These are phyloP conservation scores for Clarias batrachus DNA, from an alignment of 2,113 vertebrate genomes.

Conservation along the genomic window DNA sequence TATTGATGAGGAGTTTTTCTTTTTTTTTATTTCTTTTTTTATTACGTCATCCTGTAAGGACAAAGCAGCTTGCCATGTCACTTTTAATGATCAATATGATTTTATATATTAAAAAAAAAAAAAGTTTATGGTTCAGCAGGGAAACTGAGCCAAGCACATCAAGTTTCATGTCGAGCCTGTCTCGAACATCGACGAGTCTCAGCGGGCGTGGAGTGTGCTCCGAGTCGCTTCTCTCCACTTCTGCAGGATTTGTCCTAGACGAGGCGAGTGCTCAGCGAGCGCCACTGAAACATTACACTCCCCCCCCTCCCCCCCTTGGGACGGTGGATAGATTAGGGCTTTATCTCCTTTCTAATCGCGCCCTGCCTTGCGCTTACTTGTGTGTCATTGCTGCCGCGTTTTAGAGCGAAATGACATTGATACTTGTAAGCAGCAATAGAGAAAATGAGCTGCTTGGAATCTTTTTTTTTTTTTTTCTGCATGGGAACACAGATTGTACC, in stretches of 20 bases:
- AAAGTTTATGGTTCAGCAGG: not conserved
- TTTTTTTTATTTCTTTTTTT: not conserved
- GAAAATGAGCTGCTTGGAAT: conserved; percentile 26
- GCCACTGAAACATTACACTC: conserved; percentile 52
- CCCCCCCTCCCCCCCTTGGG: conserved; percentile 24
- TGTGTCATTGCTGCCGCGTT: conserved; percentile 42
- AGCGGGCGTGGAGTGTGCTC: conserved; percentile 48
- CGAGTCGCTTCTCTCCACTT: conserved; percentile 53
- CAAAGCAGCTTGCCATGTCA: not conserved
- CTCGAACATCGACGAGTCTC: conserved; percentile 41
- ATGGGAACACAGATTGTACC: conserved; percentile 12
- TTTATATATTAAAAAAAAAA: not conserved
- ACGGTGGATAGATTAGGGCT: conserved; percentile 39
- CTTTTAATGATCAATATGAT: not conserved
- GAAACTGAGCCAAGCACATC: not conserved
- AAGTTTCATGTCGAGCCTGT: conserved; percentile 16
- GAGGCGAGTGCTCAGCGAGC: conserved; percentile 51
- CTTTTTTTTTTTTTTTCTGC: not conserved
- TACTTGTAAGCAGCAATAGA: conserved; percentile 27
- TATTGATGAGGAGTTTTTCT: not conserved
- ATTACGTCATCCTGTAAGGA: not conserved
- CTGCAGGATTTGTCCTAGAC: conserved; percentile 49
- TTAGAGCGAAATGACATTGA: conserved; percentile 34
- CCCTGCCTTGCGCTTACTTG: conserved; percentile 27
- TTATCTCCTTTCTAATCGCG: conserved; percentile 54